Evolutionary conservation across 2,888 invertebrate species (phyloP).

Genomic region (Psylliodes chrysocephalus): DNA sequence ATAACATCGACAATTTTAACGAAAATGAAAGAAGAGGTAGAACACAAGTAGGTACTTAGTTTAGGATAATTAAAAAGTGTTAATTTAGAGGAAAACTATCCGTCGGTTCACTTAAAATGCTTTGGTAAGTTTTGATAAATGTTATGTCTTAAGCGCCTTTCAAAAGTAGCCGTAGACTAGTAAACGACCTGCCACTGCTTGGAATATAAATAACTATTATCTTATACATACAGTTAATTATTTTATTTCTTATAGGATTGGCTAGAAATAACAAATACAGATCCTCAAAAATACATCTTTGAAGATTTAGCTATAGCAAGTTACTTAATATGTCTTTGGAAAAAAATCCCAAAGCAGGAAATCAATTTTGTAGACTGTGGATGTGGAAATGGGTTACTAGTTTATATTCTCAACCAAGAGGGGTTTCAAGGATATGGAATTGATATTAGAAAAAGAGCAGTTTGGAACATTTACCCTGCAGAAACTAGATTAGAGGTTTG

Average conservation of each 20-base stretch:
- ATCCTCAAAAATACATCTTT: conserved; percentile 93
- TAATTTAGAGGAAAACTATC: too few species aligned
- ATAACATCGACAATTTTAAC: too few species aligned
- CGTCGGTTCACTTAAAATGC: too few species aligned
- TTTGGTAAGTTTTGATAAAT: too few species aligned
- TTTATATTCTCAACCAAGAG: conserved; percentile 85
- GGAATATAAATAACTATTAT: too few species aligned
- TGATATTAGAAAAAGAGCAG: conserved; percentile 85
- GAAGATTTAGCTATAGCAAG: conserved; percentile 96
- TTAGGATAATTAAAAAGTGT: too few species aligned
- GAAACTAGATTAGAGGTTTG: conserved; percentile 73
- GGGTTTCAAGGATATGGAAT: conserved; percentile 86
- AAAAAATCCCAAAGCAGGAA: conserved; percentile 56
- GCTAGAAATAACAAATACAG: conserved; percentile 92
- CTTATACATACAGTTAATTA: background rate
- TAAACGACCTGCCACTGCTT: too few species aligned
- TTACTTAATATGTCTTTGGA: conserved; percentile 86
- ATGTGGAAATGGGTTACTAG: conserved; percentile 96
- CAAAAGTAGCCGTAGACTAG: too few species aligned
- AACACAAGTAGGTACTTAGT: too few species aligned
- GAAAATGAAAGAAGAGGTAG: too few species aligned
- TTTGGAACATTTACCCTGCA: conserved; percentile 85
- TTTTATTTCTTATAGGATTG: conserved; percentile 76
- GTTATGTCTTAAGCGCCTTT: too few species aligned
- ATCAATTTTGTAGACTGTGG: conserved; percentile 88